These are phyloP conservation scores for Mactra quadrangularis DNA, from an alignment of 1,140 invertebrate species.

Conservation along the genomic window DNA sequence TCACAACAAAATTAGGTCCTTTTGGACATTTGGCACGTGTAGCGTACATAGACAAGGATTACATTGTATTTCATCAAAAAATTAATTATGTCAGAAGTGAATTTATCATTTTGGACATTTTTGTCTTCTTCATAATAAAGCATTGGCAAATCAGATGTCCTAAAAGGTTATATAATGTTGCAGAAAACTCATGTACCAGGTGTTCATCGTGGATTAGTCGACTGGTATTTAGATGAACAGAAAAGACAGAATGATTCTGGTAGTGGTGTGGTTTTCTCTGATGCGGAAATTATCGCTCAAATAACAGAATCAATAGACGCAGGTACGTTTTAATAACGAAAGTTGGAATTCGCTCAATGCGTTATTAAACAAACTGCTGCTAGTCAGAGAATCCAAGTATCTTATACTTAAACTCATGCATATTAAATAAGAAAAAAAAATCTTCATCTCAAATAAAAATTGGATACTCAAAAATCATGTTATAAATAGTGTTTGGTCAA, in stretches of 20 bases:
- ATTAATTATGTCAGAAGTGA: background rate
- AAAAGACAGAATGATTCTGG: background rate
- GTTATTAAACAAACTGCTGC: too few relatives aligned
- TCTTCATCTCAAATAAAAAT: too few relatives aligned
- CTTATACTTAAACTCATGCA: too few relatives aligned
- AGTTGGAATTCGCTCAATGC: too few relatives aligned
- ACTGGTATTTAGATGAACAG: background rate
- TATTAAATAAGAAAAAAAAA: too few relatives aligned
- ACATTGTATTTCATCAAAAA: background rate
- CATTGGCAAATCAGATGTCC: background rate
- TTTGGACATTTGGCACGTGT: background rate
- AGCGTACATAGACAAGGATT: background rate
- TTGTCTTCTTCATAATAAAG: background rate
- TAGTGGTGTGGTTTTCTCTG: background rate
- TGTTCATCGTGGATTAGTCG: background rate
- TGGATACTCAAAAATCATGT: too few relatives aligned
- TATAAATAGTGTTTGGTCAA: too few relatives aligned
- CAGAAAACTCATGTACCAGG: background rate
- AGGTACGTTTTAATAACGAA: too few relatives aligned
- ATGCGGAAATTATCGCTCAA: background rate
- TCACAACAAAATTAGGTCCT: background rate
- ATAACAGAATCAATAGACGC: conserved; percentile 10
- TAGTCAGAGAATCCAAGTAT: too few relatives aligned
- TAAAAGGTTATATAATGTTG: background rate
- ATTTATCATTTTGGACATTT: background rate